Base-by-base conservation (phyloP, 2,113 vertebrate genomes). In the Delphinus delphis region DNA sequence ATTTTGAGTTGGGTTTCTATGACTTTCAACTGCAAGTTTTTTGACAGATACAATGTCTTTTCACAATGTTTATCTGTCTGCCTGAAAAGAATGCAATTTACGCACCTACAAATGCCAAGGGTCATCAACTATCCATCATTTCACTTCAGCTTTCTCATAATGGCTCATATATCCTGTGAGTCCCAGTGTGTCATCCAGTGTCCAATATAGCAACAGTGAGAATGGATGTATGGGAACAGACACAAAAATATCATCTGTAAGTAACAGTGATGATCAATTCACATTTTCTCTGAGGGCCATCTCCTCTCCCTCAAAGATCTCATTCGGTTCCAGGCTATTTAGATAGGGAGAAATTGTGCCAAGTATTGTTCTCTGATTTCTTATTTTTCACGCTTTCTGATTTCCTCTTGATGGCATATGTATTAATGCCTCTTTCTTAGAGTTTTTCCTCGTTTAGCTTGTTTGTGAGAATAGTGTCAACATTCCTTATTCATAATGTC, bases 1-100 rank as follows among this genome's bases (percentile, higher is more conserved):
- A 92, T 97, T 82, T 74, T 93, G 28, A 62, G 58, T 77, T 95
- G 65, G 8, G 33, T 92, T 94, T 50, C 44, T 94, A 31, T 47
- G 60, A 90, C 58, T 90, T 94, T 84, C 50, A 94, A 70, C 2
- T 9, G 4, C 60, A 88, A 41, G 41, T 38, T 91, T 93, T 91
- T 79, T 82, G 47, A 87, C 55, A 87, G 12, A 77, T 76, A 92
- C 3, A 31, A 36, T 47, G 60, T 90, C 31, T 96, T 94, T 96
- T 96, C 79, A 88, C 25, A 53, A 47, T 47, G n/a, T 79, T 83
- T 76, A 38, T 84, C 81, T 55, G 38, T 68, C 84, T 47, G 28
- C 28, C 58, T 90, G 50, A 95, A 95, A 96, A 94, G 71, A 92
- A 82, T 95, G 47, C 65, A 60, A 44, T 85, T 93, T 90, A 81